Conservation (phyloP, 2,113 vertebrate genomes). For the Illadopsis cleaveri region DNA sequence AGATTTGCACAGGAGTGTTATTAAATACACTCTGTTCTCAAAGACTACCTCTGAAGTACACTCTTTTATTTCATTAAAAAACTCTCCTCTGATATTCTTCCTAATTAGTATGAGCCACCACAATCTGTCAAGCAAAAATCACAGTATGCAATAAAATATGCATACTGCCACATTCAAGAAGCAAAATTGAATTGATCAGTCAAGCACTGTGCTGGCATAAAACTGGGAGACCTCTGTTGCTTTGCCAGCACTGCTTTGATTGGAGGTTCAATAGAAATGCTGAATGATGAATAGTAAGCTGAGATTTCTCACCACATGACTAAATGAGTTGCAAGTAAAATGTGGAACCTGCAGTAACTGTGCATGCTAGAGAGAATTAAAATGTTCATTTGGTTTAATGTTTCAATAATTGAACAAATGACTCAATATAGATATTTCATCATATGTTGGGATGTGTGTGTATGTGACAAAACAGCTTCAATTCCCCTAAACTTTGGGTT, state of each 20-base stretch:
- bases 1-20: neutral
- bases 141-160: conserved; percentile 16
- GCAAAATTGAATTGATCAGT: conserved; percentile 34
- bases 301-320: neutral
- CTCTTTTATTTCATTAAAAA: neutral
- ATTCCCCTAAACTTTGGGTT: neutral
- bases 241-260: conserved; percentile 15
- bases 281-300: conserved; percentile 17
- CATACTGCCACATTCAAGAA: neutral
- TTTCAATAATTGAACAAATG: neutral
- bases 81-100: neutral
- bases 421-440: neutral
- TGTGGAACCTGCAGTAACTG: neutral
- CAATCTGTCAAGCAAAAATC: conserved; percentile 21
- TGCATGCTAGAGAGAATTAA: neutral
- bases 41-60: neutral
- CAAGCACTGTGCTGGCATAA: conserved; percentile 25
- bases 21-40: neutral
- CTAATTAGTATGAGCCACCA: neutral
- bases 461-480: neutral
- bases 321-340: neutral
- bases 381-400: neutral
- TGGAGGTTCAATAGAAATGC: conserved; percentile 22
- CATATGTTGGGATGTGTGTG: neutral
- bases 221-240: neutral